Evolutionary conservation across 53 echinoderm and acorn worm species (phyloP).

Genomic region (Zoroaster sp.): DNA sequence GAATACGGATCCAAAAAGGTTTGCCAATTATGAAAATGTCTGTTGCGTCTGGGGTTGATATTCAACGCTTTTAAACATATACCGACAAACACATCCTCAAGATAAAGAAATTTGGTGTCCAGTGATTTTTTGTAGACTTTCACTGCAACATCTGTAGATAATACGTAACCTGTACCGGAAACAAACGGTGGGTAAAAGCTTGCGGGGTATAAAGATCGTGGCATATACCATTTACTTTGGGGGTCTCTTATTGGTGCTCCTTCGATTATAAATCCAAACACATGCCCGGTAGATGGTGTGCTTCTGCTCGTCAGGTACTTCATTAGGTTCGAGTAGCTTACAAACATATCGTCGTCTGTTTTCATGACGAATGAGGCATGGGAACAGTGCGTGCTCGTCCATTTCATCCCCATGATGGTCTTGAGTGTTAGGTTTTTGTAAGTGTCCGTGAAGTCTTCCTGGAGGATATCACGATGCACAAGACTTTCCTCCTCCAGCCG

Average conservation of each 20-base stretch:
- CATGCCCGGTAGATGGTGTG: constrained; percentile 13
- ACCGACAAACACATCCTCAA: constrained; percentile 63
- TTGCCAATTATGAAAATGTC: constrained; percentile 82
- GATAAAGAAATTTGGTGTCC: constrained; percentile 20
- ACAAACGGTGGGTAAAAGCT: constrained; percentile 65
- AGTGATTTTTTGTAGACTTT: constrained; percentile 29
- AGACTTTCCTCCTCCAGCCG: constrained; percentile 36
- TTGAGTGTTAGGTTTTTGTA: constrained; percentile 72
- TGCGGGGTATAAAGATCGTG: constrained; percentile 11
- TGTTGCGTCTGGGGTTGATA: constrained; percentile 14
- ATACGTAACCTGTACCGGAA: constrained; percentile 62
- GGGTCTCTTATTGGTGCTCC: constrained; percentile 24
- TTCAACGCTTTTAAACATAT: constrained; percentile 37
- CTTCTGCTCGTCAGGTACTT: neutral
- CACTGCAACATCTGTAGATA: constrained; percentile 50
- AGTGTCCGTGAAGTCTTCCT: constrained; percentile 62
- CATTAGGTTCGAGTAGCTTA: constrained; percentile 53
- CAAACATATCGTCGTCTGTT: constrained; percentile 74
- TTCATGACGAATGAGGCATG: constrained; percentile 67
- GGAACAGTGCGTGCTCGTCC: constrained; percentile 54
- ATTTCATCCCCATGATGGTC: constrained; percentile 74
- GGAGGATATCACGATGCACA: constrained; percentile 48
- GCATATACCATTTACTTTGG: constrained; percentile 63
- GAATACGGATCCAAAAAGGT: constrained; percentile 56
- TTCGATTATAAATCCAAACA: constrained; percentile 34